A percentile compares a stretch with the other conserved stretches of the same genome.
Conservation (phyloP, 2,113 vertebrate species). For the Hipposideros armiger region DNA sequence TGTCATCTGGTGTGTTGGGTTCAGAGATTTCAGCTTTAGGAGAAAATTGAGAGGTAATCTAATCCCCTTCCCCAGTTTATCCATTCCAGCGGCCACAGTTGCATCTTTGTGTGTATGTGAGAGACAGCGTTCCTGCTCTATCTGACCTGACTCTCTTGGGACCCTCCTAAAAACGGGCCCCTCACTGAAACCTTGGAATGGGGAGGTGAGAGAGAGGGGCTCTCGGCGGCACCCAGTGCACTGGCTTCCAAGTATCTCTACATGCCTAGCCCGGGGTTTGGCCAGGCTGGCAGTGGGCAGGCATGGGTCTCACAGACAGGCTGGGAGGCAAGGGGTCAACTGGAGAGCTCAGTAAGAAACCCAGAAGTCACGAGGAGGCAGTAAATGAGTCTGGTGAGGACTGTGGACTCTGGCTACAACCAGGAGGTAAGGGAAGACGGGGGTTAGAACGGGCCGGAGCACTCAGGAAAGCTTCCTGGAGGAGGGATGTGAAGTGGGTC, state of each 20-base stretch:
- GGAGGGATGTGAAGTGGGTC: background rate
- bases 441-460: background rate
- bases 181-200: background rate
- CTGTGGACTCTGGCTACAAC: background rate
- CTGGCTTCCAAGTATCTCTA: background rate
- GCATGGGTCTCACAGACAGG: background rate
- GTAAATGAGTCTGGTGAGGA: background rate
- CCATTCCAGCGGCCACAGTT: background rate
- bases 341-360: background rate
- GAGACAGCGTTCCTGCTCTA: background rate
- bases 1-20: background rate
- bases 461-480: conserved; percentile 29
- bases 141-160: background rate
- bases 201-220: background rate
- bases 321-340: background rate
- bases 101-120: background rate
- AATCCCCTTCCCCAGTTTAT: too few relatives aligned
- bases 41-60: background rate
- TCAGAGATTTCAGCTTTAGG: background rate
- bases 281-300: background rate
- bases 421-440: background rate
- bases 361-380: background rate
- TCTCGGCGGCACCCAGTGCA: background rate
- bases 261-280: rapidly evolving
- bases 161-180: background rate